Evolutionary conservation across 1,140 invertebrate species (phyloP).

Genomic region (Pentalonia nigronervosa): DNA sequence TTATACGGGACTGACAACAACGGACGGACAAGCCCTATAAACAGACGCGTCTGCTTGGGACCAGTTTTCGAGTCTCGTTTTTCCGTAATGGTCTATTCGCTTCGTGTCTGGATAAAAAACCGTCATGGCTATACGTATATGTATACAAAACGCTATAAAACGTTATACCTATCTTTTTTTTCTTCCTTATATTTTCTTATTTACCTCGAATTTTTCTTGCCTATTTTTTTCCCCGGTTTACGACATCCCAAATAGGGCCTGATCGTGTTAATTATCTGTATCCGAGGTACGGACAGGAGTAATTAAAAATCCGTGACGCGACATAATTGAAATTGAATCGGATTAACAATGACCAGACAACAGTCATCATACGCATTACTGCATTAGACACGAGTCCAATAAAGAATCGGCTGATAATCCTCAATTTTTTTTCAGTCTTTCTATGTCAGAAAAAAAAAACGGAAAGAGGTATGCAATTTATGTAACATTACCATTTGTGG

Average conservation of each 20-base stretch:
- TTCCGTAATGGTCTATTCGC: constrained; percentile 38
- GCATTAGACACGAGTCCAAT: constrained; percentile 38
- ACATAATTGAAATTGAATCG: constrained; percentile 47
- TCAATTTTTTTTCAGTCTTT: not conserved
- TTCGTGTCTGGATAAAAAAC: constrained; percentile 39
- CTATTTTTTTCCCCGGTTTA: constrained; percentile 1
- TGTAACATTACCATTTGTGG: constrained; percentile 55
- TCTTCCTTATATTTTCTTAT: not conserved
- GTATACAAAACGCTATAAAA: not conserved
- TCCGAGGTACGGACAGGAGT: constrained; percentile 23
- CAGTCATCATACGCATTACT: not conserved
- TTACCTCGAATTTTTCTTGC: constrained; percentile 34
- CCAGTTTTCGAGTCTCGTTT: constrained; percentile 56
- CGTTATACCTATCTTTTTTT: not conserved
- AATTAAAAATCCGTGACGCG: constrained; percentile 53
- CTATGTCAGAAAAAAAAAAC: not conserved
- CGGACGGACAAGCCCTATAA: constrained; percentile 46
- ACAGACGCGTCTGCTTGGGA: constrained; percentile 48
- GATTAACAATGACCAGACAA: constrained; percentile 42
- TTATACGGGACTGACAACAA: constrained; percentile 16
- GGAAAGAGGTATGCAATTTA: constrained; percentile 46
- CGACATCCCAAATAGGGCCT: constrained; percentile 55
- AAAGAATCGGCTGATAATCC: constrained; percentile 12
- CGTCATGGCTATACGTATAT: not conserved
- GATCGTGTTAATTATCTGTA: constrained; percentile 52